phyloP scores from a whole-genome alignment of 30 jellyfish, hydroid and myxozoan genomes.

The Aurelia sp. region DNA sequence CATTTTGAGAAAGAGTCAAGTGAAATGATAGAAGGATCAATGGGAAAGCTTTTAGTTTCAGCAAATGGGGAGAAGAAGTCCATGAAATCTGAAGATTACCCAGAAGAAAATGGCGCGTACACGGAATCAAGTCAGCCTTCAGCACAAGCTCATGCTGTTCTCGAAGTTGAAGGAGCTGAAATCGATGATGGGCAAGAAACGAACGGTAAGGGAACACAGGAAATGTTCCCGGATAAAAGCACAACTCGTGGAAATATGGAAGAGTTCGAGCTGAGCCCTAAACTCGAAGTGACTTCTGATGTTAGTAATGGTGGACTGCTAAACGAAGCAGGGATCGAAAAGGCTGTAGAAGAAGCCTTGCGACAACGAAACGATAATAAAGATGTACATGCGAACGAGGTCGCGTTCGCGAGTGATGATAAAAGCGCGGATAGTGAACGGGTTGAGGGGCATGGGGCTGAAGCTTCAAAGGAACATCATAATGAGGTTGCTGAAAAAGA shows the following conservation, averaged over 20 bases:
- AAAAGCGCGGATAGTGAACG: slow-evolving; percentile 15
- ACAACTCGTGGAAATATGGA: slow-evolving; percentile 7
- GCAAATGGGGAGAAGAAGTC: slow-evolving; percentile 58
- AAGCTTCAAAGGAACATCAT: slow-evolving; percentile 6
- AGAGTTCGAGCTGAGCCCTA: slow-evolving; percentile 61
- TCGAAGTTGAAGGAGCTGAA: slow-evolving; percentile 72
- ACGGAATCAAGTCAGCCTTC: not conserved
- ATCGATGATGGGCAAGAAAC: slow-evolving; percentile 9
- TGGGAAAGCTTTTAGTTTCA: slow-evolving; percentile 40
- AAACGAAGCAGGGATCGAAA: slow-evolving; percentile 70
- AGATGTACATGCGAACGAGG: slow-evolving; percentile 44
- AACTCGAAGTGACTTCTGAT: slow-evolving; percentile 50
- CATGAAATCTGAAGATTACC: slow-evolving; percentile 44
- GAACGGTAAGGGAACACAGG: slow-evolving; percentile 8
- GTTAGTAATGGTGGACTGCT: slow-evolving; percentile 43
- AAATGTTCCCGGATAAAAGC: slow-evolving; percentile 42
- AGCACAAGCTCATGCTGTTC: slow-evolving; percentile 39
- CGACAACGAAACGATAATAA: slow-evolving; percentile 34
- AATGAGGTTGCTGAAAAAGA: slow-evolving; percentile 13
- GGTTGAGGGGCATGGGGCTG: slow-evolving; percentile 40
- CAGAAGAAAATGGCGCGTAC: slow-evolving; percentile 12
- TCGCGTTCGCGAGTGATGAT: slow-evolving; percentile 38
- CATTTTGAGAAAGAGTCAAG: slow-evolving; percentile 18
- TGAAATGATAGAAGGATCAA: slow-evolving; percentile 61
- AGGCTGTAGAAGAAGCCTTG: slow-evolving; percentile 70